These are phyloP conservation scores for Grammomys surdaster DNA, from an alignment of 2,113 vertebrate genomes.

Conservation along the genomic window DNA sequence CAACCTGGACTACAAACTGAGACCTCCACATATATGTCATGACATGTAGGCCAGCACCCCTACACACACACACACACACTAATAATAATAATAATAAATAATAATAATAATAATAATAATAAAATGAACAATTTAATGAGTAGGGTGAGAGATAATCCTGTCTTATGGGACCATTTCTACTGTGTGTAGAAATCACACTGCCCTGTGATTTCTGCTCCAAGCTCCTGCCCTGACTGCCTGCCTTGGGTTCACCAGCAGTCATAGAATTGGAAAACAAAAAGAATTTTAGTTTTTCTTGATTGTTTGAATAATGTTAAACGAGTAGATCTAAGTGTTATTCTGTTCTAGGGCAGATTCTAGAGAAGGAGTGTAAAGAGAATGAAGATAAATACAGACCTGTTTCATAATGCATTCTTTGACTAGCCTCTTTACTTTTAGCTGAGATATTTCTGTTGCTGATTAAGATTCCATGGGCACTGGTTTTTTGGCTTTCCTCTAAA, in stretches of 20 bases:
- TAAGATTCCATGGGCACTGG: not conserved
- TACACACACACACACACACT: not conserved
- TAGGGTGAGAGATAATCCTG: accelerated
- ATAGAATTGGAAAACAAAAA: not conserved
- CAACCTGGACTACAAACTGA: not conserved
- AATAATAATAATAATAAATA: not conserved
- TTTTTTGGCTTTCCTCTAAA: not conserved
- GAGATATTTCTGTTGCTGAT: not conserved
- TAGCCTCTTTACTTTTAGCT: not conserved
- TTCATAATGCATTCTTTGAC: not conserved
- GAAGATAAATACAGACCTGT: not conserved
- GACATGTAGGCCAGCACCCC: not conserved
- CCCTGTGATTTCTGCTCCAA: not conserved
- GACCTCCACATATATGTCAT: not conserved
- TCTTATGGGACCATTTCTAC: not conserved
- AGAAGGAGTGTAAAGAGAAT: not conserved
- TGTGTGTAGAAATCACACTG: not conserved
- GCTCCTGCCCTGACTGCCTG: not conserved
- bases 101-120: not conserved
- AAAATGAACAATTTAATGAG: not conserved
- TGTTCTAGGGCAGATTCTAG: not conserved
- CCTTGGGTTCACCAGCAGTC: not conserved
- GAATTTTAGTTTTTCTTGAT: not conserved
- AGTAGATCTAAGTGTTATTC: not conserved
- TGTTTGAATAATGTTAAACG: not conserved